phyloP scores from a whole-genome alignment of 2,113 vertebrate genomes.

The Datnioides undecimradiatus region DNA sequence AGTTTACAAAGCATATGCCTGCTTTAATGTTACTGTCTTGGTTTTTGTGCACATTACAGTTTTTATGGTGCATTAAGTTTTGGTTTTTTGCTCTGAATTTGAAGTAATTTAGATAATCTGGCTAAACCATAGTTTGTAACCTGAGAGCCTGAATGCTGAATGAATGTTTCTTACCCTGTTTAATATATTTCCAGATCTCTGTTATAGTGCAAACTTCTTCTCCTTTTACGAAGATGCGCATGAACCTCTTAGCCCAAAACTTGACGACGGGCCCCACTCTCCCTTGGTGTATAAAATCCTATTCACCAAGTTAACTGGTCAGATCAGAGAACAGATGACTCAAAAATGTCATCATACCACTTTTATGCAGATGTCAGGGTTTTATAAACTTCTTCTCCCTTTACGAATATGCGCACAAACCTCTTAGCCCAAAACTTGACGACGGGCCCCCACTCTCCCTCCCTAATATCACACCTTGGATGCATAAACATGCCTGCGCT shows the following conservation, averaged over 20 bases:
- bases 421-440: constrained; percentile 73
- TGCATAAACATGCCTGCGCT: constrained; percentile 85
- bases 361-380: too few relatives aligned
- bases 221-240: too few relatives aligned
- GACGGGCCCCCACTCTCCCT: constrained; percentile 62
- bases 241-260: too few relatives aligned
- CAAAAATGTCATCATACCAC: too few relatives aligned
- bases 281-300: not conserved
- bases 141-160: not conserved
- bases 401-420: constrained; percentile 69
- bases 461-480: constrained; percentile 85
- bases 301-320: not conserved
- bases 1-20: not conserved
- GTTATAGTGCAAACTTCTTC: too few relatives aligned
- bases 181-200: not conserved
- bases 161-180: not conserved
- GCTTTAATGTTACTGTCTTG: not conserved
- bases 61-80: not conserved
- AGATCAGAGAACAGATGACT: not conserved
- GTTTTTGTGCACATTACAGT: not conserved
- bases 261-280: too few relatives aligned
- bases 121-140: constrained; percentile 1
- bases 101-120: not conserved
- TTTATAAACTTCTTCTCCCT: constrained; percentile 1
- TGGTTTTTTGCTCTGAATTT: not conserved